A percentile compares a stretch with the other conserved stretches of the same genome.
Evolutionary conservation across 2,888 invertebrate genomes (phyloP).

Genomic region (Horisme vitalbata): DNA sequence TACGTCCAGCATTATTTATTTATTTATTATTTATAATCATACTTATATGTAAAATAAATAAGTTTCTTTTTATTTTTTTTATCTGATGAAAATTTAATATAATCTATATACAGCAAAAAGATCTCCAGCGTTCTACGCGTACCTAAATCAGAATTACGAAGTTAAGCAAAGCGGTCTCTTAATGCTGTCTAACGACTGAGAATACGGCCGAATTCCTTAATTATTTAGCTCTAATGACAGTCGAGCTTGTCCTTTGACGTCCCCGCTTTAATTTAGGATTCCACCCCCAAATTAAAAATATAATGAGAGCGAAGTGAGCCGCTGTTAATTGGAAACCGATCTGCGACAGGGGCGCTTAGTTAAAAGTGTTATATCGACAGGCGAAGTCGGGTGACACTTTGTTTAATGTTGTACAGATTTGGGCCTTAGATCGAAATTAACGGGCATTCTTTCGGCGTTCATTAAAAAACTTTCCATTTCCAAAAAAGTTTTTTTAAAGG

Average conservation of each 20-base stretch:
- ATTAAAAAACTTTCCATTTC: conserved; percentile 12
- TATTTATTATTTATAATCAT: too few relatives aligned
- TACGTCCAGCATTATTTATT: too few relatives aligned
- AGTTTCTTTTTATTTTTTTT: too few relatives aligned
- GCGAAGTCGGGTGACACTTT: conserved; percentile 35
- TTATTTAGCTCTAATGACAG: conserved; percentile 81
- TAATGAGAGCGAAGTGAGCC: conserved; percentile 78
- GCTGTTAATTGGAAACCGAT: conserved; percentile 82
- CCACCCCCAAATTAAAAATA: conserved; percentile 83
- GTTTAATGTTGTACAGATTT: conserved; percentile 34
- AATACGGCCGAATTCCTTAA: conserved; percentile 80
- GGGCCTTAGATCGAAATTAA: conserved; percentile 5
- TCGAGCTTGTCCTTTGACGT: conserved; percentile 79
- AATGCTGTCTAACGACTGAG: conserved; percentile 73
- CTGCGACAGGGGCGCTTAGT: conserved; percentile 59
- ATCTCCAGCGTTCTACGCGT: conserved; percentile 45
- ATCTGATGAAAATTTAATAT: too few relatives aligned
- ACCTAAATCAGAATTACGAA: conserved; percentile 72
- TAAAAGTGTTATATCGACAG: conserved; percentile 52
- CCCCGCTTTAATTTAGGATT: conserved; percentile 78
- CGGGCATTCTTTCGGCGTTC: conserved; percentile 6
- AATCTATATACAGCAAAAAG: too few relatives aligned
- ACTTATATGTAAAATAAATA: too few relatives aligned
- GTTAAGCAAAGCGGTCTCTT: conserved; percentile 65
- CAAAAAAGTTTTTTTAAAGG: neutral